A percentile compares a stretch with the other conserved stretches of the same genome.
Conservation (phyloP, 1,140 invertebrate species). For the Drosophila orosa region DNA sequence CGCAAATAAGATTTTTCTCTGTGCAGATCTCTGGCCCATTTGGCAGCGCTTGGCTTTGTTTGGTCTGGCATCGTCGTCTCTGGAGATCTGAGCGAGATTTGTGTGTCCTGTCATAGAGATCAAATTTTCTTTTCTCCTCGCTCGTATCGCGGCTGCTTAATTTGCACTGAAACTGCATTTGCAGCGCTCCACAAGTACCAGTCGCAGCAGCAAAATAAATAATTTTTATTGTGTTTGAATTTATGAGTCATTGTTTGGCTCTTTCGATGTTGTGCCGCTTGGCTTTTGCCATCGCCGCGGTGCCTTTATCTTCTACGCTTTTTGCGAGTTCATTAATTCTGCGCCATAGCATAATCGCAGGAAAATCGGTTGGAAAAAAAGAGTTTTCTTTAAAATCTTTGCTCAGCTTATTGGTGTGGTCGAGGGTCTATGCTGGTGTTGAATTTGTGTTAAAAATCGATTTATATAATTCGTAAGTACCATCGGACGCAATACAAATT, state of each 20-base stretch:
- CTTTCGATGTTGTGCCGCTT: slow-evolving; percentile 24
- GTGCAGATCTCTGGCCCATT: slow-evolving; percentile 21
- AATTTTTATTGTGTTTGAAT: slow-evolving; percentile 62
- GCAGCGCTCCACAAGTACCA: slow-evolving; percentile 38
- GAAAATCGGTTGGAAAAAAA: slow-evolving; percentile 26
- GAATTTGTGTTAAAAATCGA: background rate
- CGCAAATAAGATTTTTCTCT: background rate
- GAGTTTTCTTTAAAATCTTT: slow-evolving; percentile 15
- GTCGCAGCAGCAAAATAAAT: slow-evolving; percentile 48
- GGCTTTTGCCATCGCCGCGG: slow-evolving; percentile 5
- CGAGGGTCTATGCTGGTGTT: too few relatives aligned
- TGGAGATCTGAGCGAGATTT: slow-evolving; percentile 65
- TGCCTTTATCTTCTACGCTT: slow-evolving; percentile 35
- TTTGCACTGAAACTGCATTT: slow-evolving; percentile 47
- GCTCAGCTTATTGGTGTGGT: slow-evolving; percentile 12
- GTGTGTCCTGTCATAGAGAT: slow-evolving; percentile 73
- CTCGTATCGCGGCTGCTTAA: slow-evolving; percentile 34
- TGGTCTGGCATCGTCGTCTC: slow-evolving; percentile 42
- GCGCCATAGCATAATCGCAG: slow-evolving; percentile 44
- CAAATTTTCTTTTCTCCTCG: slow-evolving; percentile 54
- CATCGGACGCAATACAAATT: background rate
- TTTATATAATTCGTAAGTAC: background rate
- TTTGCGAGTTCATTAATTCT: slow-evolving; percentile 64
- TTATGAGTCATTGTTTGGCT: slow-evolving; percentile 66
- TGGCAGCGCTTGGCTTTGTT: slow-evolving; percentile 23